These are phyloP conservation scores for Pao palembangensis DNA, from an alignment of 2,113 vertebrate species.

Conservation along the genomic window DNA sequence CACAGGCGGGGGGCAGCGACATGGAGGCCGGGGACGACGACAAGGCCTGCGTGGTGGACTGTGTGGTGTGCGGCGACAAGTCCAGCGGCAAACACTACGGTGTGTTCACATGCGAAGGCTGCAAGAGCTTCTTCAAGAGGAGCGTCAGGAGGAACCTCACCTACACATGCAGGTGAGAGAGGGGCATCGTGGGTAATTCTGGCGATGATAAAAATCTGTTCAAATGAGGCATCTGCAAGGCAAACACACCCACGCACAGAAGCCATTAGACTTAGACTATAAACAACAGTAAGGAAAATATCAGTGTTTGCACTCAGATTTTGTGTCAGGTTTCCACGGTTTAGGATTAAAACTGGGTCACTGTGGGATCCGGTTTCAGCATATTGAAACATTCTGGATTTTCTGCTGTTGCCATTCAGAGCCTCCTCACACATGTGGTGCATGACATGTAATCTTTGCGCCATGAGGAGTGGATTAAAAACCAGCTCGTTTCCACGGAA, in stretches of 20 bases:
- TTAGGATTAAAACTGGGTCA: too few relatives aligned
- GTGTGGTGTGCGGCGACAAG: constrained; percentile 88
- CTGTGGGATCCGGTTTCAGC: too few relatives aligned
- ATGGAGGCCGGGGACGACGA: constrained; percentile 86
- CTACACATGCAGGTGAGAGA: constrained; percentile 89
- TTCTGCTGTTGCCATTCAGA: too few relatives aligned
- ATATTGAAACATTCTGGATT: too few relatives aligned
- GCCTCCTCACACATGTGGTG: too few relatives aligned
- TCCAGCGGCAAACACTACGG: constrained; percentile 93
- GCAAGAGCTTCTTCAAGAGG: constrained; percentile 95
- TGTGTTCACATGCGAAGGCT: constrained; percentile 92
- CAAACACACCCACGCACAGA: not conserved
- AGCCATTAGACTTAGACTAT: too few relatives aligned
- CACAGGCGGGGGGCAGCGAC: constrained; percentile 86
- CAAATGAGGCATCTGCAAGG: not conserved
- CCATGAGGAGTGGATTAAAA: too few relatives aligned
- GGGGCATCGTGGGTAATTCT: constrained; percentile 22
- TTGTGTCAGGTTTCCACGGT: too few relatives aligned
- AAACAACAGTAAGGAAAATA: too few relatives aligned
- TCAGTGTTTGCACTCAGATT: too few relatives aligned
- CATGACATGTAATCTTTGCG: too few relatives aligned
- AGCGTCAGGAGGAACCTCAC: constrained; percentile 90
- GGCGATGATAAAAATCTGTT: not conserved
- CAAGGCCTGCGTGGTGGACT: constrained; percentile 87
- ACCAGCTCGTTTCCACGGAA: too few relatives aligned